Evolutionary conservation across 1,140 invertebrate species (phyloP).

Genomic region (Brachionus asplanchnoidis): DNA sequence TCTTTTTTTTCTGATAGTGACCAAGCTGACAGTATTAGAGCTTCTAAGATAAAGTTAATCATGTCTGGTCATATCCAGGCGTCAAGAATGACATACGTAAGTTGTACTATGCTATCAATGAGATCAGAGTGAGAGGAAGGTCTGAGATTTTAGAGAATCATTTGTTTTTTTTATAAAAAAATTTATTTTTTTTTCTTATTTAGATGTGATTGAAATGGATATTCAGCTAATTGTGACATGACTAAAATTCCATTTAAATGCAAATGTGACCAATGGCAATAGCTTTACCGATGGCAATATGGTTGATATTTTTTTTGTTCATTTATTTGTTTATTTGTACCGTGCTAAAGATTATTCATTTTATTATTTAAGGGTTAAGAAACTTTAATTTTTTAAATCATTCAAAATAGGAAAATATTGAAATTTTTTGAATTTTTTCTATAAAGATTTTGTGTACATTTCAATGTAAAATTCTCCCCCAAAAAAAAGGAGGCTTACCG

Average conservation of each 20-base stretch:
- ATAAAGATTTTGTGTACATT: no score
- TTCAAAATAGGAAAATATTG: no score
- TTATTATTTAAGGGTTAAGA: no score
- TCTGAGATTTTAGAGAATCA: slow-evolving; percentile 51
- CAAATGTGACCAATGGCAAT: slow-evolving; percentile 47
- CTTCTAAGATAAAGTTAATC: not conserved
- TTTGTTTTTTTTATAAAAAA: not conserved
- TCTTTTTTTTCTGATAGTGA: not conserved
- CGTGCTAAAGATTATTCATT: no score
- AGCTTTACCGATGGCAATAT: slow-evolving; percentile 51
- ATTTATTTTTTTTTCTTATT: not conserved
- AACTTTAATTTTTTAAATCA: no score
- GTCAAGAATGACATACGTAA: slow-evolving; percentile 23
- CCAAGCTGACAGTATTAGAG: not conserved
- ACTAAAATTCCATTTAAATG: slow-evolving; percentile 50
- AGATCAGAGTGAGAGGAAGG: slow-evolving; percentile 91
- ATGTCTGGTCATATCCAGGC: slow-evolving; percentile 1
- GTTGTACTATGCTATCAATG: slow-evolving; percentile 92
- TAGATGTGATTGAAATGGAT: slow-evolving; percentile 56
- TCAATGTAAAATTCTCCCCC: no score
- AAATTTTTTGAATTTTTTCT: no score
- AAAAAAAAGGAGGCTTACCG: no score
- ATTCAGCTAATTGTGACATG: slow-evolving; percentile 51
- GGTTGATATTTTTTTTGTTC: slow-evolving; percentile 45
- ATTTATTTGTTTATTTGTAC: not conserved